Percentiles rank a stretch among this genome's conserved stretches.
These are phyloP conservation scores for Lamproptera curius DNA, from an alignment of 2,888 invertebrate genomes.

Conservation along the genomic window DNA sequence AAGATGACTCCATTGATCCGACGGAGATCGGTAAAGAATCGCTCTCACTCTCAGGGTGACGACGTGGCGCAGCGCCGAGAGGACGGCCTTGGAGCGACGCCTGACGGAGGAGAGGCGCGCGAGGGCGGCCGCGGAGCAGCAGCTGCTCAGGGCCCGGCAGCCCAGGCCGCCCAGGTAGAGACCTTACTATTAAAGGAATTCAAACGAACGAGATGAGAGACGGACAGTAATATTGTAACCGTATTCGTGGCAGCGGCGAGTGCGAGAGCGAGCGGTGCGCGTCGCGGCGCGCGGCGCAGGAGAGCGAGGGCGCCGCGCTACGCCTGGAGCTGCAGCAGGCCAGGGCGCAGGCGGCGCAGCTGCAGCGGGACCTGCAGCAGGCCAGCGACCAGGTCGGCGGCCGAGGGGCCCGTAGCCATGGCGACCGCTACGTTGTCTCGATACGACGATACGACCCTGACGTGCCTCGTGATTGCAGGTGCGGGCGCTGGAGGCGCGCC, in stretches of 20 bases:
- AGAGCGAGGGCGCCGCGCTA: constrained; percentile 51
- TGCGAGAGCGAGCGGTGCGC: constrained; percentile 72
- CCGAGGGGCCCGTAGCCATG: too few species aligned
- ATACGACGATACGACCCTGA: too few species aligned
- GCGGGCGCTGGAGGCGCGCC: constrained; percentile 39
- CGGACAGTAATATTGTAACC: too few species aligned
- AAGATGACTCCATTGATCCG: too few species aligned
- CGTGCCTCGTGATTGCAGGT: constrained; percentile 30
- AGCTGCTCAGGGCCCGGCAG: constrained; percentile 81
- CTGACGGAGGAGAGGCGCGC: constrained; percentile 91
- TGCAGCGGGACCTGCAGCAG: constrained; percentile 46
- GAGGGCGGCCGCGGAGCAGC: constrained; percentile 85
- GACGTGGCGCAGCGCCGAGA: constrained; percentile 84
- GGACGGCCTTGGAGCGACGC: constrained; percentile 88
- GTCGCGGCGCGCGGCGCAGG: constrained; percentile 75
- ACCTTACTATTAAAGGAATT: neutral
- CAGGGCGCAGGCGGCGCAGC: constrained; percentile 40
- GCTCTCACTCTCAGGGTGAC: constrained; percentile 76
- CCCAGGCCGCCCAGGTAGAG: constrained; percentile 29
- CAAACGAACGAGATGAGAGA: too few species aligned
- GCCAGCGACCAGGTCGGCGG: constrained; percentile 52
- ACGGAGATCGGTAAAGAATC: too few species aligned
- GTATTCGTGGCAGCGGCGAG: constrained; percentile 53
- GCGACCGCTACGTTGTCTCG: too few species aligned
- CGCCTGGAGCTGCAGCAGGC: constrained; percentile 75